Percentiles rank a stretch among this genome's conserved stretches.
phyloP scores from a whole-genome alignment of 2,888 invertebrate species.

The Drosophila phalerata region DNA sequence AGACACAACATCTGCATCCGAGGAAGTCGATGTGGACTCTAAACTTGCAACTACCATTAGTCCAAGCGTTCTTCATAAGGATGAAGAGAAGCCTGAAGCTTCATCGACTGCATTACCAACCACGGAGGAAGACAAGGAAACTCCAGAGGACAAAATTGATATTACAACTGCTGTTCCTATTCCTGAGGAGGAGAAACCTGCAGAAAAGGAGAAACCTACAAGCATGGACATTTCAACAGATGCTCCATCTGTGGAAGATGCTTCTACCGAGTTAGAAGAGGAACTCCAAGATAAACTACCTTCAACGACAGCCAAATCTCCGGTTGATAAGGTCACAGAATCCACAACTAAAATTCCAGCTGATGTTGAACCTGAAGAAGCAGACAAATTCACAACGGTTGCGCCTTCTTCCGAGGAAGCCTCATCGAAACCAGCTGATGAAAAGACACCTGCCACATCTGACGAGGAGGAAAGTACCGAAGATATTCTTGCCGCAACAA shows the following conservation, averaged over 20 bases:
- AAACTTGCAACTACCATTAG: slow-evolving; percentile 17
- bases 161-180: slow-evolving; percentile 31
- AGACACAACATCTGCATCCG: slow-evolving; percentile 28
- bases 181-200: slow-evolving; percentile 27
- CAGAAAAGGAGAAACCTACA: slow-evolving; percentile 35
- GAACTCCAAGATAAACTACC: slow-evolving; percentile 39
- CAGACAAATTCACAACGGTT: slow-evolving; percentile 47
- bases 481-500: slow-evolving; percentile 16
- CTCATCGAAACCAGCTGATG: slow-evolving; percentile 36
- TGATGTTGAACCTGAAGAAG: slow-evolving; percentile 33
- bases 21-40: slow-evolving; percentile 35
- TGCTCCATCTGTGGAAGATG: slow-evolving; percentile 34
- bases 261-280: slow-evolving; percentile 56
- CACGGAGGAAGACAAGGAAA: slow-evolving; percentile 35
- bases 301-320: slow-evolving; percentile 41
- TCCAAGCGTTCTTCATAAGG: slow-evolving; percentile 36
- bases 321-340: slow-evolving; percentile 43
- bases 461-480: slow-evolving; percentile 20
- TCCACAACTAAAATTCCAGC: slow-evolving; percentile 39
- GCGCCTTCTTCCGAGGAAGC: slow-evolving; percentile 37
- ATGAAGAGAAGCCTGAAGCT: slow-evolving; percentile 20
- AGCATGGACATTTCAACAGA: slow-evolving; percentile 36
- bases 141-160: slow-evolving; percentile 31
- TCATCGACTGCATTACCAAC: slow-evolving; percentile 32
- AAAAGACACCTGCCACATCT: slow-evolving; percentile 31